Percentiles rank a stretch among this genome's conserved stretches.
phyloP scores from a whole-genome alignment of 1,140 invertebrate genomes.

The roundworm (Caenorhabditis elegans) region WBcel235 BX284605.5:6671001-6671500 shows the following conservation, averaged over 20 bases:
- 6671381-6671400: too few species aligned
- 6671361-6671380: too few species aligned
- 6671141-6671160: constrained; percentile 32
- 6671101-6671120: constrained; percentile 43
- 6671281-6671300: neutral
- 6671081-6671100: constrained; percentile 36
- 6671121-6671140: constrained; percentile 49
- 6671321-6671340: too few species aligned
- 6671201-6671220: constrained; percentile 21
- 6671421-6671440: neutral
- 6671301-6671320: neutral
- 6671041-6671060: constrained; percentile 50
- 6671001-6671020: neutral
- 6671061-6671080: constrained; percentile 21
- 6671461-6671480: neutral
- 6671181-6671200: neutral
- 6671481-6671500: neutral
- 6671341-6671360: too few species aligned
- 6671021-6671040: constrained; percentile 36
- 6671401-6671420: too few species aligned
- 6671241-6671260: constrained; percentile 25
- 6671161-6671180: neutral
- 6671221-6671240: neutral
- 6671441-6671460: neutral
- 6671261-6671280: neutral